Evolutionary conservation across 2,113 vertebrate genomes (phyloP), one percentile per base, ranked within the genome.

Genomic region (Cryptotis parvus): DNA sequence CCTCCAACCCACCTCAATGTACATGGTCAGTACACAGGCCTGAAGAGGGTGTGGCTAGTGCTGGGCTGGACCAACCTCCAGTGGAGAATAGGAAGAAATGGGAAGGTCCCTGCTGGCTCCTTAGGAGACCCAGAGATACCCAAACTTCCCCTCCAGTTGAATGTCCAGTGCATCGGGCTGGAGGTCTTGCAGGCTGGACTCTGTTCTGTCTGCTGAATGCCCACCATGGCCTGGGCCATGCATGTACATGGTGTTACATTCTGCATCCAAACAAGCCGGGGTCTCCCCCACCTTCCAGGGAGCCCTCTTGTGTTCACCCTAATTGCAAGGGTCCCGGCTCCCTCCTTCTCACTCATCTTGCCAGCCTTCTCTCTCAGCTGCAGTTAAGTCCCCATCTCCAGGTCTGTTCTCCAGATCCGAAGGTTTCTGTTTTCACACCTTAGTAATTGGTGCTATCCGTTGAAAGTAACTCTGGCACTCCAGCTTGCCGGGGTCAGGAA

Each of bases 361-460:
- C 49, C 91, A 93, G 91, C n/a, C 79, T 70, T 90, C 94, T 55
- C 96, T 96, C 95, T 96, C 90, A 79, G 96, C 91, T 97, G 22
- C 96, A 92, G 80, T 95, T 55, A 90, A 97, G 96, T 96, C 90
- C 75, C 72, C 16, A n/a, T 96, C 96, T 94, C 97, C 91, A 89
- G 70, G 78, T 96, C 96, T 96, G 95, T 96, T 97, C 96, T 97
- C 94, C 37, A 79, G 93, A 97, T 95, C 95, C 84, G 96, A 97
- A 97, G 94, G 80, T 95, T 97, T 97, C 97, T 97, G 94, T 97
- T 97, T 98, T 98, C 97, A 95, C 98, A 98, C 97, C 96, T 98
- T 84, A 37, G 95, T 98, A 98, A 98, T 98, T 98, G 98, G 98
- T 98, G 97, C 97, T 97, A 96, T 97, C 96, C 93, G 94, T 96